Evolutionary conservation across 1,140 invertebrate species (phyloP).

Genomic region (Bombus soroeensis): DNA sequence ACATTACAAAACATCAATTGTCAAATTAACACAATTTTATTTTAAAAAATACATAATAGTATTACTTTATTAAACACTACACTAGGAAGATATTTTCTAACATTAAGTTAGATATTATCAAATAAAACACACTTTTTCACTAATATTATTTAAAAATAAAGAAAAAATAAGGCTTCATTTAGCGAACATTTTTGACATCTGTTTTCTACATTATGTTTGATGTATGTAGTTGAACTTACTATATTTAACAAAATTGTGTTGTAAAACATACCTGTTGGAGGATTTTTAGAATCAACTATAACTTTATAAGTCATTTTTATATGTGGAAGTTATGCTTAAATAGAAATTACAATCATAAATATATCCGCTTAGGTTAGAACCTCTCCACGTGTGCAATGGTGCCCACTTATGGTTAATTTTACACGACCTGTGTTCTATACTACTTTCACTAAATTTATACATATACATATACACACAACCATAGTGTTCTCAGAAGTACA

Average conservation of each 20-base stretch:
- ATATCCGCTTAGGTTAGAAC: constrained; percentile 20
- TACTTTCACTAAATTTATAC: not conserved
- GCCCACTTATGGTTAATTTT: not conserved
- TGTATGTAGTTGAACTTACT: not conserved
- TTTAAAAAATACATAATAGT: not conserved
- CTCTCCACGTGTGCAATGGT: constrained; percentile 15
- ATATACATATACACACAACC: not conserved
- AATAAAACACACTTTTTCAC: not conserved
- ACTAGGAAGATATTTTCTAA: not conserved
- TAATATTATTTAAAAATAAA: not conserved
- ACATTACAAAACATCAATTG: not conserved
- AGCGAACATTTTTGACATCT: not conserved
- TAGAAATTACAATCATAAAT: constrained; percentile 15
- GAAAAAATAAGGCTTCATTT: not conserved
- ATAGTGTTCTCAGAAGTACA: not conserved
- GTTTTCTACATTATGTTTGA: constrained; percentile 9
- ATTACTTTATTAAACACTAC: not conserved
- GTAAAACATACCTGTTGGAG: constrained; percentile 69
- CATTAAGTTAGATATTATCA: not conserved
- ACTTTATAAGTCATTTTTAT: constrained; percentile 72
- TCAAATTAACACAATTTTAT: not conserved
- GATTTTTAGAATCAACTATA: constrained; percentile 66
- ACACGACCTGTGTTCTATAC: not conserved
- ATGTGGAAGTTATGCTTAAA: not conserved
- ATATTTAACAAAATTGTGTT: not conserved